Evolutionary conservation across 2,797 vertebrate genomes (phyloP).

Genomic region (Caiman crocodilus): DNA sequence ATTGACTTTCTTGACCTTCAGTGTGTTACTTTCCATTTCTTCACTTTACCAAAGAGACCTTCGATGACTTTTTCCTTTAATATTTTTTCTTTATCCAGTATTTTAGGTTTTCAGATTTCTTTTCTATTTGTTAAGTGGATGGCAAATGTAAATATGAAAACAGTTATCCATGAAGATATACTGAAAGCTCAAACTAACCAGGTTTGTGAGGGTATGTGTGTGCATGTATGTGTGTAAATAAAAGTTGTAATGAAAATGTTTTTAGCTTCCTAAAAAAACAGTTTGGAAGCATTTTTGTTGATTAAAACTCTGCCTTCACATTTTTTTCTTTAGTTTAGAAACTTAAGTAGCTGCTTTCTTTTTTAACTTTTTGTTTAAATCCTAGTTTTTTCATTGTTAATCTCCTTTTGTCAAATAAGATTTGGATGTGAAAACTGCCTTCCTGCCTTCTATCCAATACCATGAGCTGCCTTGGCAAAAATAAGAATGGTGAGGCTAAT

Average conservation of each 20-base stretch:
- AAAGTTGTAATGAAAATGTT: too few species aligned
- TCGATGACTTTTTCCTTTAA: neutral
- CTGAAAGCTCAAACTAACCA: neutral
- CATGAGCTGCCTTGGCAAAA: neutral
- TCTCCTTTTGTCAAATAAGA: neutral
- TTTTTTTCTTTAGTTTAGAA: neutral
- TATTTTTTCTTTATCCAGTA: neutral
- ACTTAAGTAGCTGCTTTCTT: neutral
- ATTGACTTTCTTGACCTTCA: rapidly evolving
- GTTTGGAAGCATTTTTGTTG: conserved; percentile 1
- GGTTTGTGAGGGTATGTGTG: neutral
- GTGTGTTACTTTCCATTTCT: neutral
- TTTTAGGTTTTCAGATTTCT: neutral
- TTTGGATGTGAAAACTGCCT: neutral
- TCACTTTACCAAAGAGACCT: neutral
- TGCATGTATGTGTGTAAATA: too few species aligned
- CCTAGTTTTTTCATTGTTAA: neutral
- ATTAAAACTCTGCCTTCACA: neutral
- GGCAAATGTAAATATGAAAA: neutral
- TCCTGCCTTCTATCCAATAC: neutral
- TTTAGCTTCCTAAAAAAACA: neutral
- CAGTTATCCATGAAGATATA: neutral
- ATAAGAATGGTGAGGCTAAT: neutral
- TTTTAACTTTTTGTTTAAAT: neutral
- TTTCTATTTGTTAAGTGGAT: neutral